Base-by-base conservation (phyloP, 2,888 invertebrate genomes). In the Idaea aversata region DNA sequence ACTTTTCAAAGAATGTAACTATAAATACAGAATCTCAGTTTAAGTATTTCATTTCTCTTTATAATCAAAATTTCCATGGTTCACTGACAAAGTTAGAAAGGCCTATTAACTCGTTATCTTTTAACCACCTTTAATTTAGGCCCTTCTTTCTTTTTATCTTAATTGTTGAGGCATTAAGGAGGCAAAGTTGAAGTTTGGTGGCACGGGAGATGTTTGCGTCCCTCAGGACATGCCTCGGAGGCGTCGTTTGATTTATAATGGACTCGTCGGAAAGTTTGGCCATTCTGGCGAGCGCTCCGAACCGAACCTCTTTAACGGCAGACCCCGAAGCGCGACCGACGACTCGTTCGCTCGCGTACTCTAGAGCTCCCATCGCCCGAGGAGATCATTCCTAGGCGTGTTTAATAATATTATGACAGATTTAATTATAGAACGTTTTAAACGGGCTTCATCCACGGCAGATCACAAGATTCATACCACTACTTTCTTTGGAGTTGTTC, bases 191-290 rank as follows among this genome's bases (percentile, higher is more conserved):
- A 89, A 90, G 86, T 90, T 90, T 80, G 82, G 84, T 82, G 87
- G 86, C 86, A 78, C 87, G 81, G 89, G 88, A 88, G 89, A 88
- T 84, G 88, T 82, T 80, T 80, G 80, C 87, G 88, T 90, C 92
- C 92, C 92, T 90, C 88, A 90, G 88, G 93, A 92, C 86, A 90
- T 91, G 91, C 88, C 92, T 88, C 80, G 86, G 82, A 91, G 92
- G 91, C 92, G 88, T 91, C 92, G 88, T 92, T 92, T 92, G 93
- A 93, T 93, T 93, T 93, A 93, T 93, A 93, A 93, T 93, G 92
- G 93, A 92, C 91, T 91, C 90, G 91, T 90, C 87, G 91, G 86
- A 89, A 93, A 93, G 88, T 93, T 93, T 88, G 85, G 87, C 92
- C 91, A 92, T 93, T 92, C 88, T 87, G 78, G 78, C 84, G 86